These are phyloP conservation scores for Dicrurus megarhynchus DNA, from an alignment of 2,113 vertebrate genomes.

Conservation along the genomic window DNA sequence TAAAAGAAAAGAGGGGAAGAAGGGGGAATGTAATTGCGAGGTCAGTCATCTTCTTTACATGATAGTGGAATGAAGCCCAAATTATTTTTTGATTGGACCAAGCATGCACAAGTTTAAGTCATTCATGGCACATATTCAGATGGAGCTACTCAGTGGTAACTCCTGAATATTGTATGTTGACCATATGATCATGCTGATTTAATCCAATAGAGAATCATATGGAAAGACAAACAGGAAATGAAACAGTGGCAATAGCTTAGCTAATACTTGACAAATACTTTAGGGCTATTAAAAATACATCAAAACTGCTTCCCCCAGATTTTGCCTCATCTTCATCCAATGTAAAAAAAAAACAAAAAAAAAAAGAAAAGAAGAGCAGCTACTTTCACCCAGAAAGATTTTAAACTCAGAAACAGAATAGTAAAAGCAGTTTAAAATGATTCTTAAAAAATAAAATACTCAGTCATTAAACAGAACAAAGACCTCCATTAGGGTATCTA, in stretches of 20 bases:
- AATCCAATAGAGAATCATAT: conserved; percentile 3
- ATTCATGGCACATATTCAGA: conserved; percentile 1
- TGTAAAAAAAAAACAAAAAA: background rate
- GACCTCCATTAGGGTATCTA: background rate
- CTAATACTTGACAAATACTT: conserved; percentile 53
- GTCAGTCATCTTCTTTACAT: conserved; percentile 24
- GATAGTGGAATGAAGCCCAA: conserved; percentile 2
- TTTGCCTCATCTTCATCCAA: conserved; percentile 26
- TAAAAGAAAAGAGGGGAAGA: background rate
- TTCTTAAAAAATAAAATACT: background rate
- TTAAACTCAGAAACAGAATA: background rate
- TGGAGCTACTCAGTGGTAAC: conserved; percentile 11
- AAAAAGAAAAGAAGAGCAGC: background rate
- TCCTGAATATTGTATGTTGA: conserved; percentile 49
- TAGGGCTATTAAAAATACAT: conserved; percentile 39
- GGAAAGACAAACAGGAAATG: conserved; percentile 57
- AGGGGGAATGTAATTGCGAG: conserved; percentile 13
- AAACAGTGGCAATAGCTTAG: conserved; percentile 57
- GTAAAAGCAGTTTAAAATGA: background rate
- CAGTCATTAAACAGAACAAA: conserved; percentile 16
- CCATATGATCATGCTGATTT: conserved; percentile 47
- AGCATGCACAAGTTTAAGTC: background rate
- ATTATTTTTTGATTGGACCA: conserved; percentile 34
- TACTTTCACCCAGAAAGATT: background rate
- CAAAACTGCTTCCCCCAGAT: conserved; percentile 13